phyloP scores from a whole-genome alignment of 2,888 invertebrate genomes.

The Tetheella fluctuosa region DNA sequence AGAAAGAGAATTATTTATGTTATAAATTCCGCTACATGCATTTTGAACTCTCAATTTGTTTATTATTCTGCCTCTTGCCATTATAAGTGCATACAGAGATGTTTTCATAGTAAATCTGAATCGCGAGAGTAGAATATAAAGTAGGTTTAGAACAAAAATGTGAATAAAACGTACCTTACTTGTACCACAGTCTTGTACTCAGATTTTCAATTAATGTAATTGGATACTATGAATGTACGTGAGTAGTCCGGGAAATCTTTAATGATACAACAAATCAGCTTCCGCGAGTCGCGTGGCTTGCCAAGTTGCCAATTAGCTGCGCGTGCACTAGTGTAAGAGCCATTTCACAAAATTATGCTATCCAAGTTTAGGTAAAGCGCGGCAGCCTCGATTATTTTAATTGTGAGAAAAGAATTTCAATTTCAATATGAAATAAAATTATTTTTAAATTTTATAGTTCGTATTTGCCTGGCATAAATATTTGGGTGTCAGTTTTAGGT shows the following conservation, averaged over 20 bases:
- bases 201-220: slow-evolving; percentile 10
- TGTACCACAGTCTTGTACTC: neutral
- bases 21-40: too few relatives aligned
- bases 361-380: too few relatives aligned
- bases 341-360: slow-evolving; percentile 28
- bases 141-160: neutral
- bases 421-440: slow-evolving; percentile 23
- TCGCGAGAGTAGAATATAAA: neutral
- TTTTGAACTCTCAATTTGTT: too few relatives aligned
- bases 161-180: neutral
- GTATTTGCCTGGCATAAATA: too few relatives aligned
- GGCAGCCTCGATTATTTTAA: slow-evolving; percentile 29
- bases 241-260: slow-evolving; percentile 11
- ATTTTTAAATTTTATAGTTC: neutral
- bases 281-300: slow-evolving; percentile 42
- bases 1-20: too few relatives aligned
- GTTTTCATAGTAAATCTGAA: neutral
- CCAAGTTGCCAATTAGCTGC: slow-evolving; percentile 46
- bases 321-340: slow-evolving; percentile 35
- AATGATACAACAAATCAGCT: slow-evolving; percentile 30
- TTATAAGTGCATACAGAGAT: neutral
- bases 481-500: too few relatives aligned
- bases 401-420: slow-evolving; percentile 35
- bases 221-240: slow-evolving; percentile 10
- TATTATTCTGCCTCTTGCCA: neutral